These are phyloP conservation scores for Pentalonia nigronervosa DNA, from an alignment of 1,140 invertebrate species.

Conservation along the genomic window DNA sequence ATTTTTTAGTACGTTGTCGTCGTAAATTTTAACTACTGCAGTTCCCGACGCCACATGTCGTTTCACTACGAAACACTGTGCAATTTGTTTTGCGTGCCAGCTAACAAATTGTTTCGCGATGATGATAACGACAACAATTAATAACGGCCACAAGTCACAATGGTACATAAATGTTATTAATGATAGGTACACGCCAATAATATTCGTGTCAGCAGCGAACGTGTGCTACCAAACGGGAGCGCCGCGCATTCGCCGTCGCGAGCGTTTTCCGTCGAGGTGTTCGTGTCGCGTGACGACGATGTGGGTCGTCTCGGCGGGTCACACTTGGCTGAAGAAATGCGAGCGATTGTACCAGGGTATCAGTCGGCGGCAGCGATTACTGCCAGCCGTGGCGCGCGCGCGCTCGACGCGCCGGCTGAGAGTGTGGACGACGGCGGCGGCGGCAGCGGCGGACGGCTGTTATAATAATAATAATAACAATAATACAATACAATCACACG, in stretches of 20 bases:
- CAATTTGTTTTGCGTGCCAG: slow-evolving; percentile 5
- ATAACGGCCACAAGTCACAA: neutral
- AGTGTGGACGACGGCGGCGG: neutral
- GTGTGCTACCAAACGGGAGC: neutral
- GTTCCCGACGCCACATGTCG: neutral
- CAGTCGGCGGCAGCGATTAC: neutral
- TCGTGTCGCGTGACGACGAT: neutral
- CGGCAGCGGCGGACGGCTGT: too few relatives aligned
- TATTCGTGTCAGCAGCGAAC: neutral
- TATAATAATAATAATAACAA: neutral
- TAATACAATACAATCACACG: slow-evolving; percentile 14
- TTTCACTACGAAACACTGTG: neutral
- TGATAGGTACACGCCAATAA: neutral
- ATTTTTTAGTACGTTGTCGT: neutral
- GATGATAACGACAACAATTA: neutral
- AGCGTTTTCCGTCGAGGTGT: neutral
- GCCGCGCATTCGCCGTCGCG: neutral
- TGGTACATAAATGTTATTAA: neutral
- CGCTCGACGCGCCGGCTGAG: neutral
- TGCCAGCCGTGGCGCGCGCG: neutral
- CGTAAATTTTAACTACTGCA: neutral
- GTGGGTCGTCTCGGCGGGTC: slow-evolving; percentile 26
- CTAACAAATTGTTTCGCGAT: neutral
- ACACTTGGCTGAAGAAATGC: slow-evolving; percentile 58
- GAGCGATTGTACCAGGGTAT: slow-evolving; percentile 58